phyloP scores from a whole-genome alignment of 2,113 vertebrate genomes.

The Pteropus alecto region DNA sequence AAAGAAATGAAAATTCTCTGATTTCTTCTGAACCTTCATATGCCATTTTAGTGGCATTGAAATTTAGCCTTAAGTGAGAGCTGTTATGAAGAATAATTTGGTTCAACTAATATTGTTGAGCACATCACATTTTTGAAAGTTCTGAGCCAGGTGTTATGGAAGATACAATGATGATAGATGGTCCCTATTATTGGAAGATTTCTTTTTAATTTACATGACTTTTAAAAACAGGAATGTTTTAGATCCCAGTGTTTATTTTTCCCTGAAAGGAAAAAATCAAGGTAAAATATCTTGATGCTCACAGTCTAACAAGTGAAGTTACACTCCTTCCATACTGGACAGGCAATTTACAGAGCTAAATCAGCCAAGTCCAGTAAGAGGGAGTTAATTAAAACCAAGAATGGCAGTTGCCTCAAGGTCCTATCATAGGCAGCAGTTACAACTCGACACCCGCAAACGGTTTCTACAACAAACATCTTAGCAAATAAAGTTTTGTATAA shows the following conservation, averaged over 20 bases:
- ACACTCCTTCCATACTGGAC: neutral
- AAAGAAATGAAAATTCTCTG: neutral
- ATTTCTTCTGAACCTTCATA: neutral
- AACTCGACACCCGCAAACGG: neutral
- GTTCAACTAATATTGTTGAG: neutral
- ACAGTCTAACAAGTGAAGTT: neutral
- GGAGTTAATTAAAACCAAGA: neutral
- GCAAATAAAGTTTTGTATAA: neutral
- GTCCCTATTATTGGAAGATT: neutral
- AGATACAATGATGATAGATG: neutral
- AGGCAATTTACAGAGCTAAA: neutral
- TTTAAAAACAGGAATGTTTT: neutral
- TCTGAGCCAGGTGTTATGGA: neutral
- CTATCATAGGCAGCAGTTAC: neutral
- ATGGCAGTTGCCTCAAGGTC: neutral
- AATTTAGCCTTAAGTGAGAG: neutral
- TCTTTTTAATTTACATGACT: neutral
- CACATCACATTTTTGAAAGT: neutral
- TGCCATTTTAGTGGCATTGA: neutral
- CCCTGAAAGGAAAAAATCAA: neutral
- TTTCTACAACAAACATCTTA: slow-evolving; percentile 8
- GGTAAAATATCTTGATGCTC: neutral
- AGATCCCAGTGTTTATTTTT: neutral
- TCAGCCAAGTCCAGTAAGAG: neutral
- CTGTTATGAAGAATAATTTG: neutral